Evolutionary conservation across 1,140 invertebrate species (phyloP), one percentile per base, ranked within the genome.

Genomic region (Drosophila lacteicornis): DNA sequence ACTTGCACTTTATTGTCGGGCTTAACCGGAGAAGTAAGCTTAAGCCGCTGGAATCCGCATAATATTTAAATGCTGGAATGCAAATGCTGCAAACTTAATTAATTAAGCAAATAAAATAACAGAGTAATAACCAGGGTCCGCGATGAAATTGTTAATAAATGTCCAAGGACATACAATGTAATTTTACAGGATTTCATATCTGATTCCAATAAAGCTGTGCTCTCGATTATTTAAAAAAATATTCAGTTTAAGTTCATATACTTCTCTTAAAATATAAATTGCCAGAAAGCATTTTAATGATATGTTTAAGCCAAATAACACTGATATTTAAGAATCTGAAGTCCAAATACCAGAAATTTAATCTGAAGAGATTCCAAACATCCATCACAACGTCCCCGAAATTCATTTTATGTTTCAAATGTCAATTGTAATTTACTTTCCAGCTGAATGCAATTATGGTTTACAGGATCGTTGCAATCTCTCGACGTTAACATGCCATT

Each of bases 1-100:
- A 59, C 51, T 73, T 70, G 19, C 47, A 42, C 27, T 71, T 71
- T 71, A 71, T 36, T 30, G 66, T 33, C 25, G 40, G 27, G 67
- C 61, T 53, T 42, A 27, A 12, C 36, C 47, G n/a, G 27, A n/a
- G 25, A 9, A 19, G 42, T 40, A 36, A 56, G 45, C n/a, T 46
- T 56, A 68, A 40, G 65, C 49, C 53, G 38, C 53, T 40, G 53
- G 33, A 40, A 40, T n/a, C 19, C 36, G 36, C 13, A n/a, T 40
- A 8, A 25, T 17, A 56, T 56, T 56, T 56, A 40, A 56, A 56
- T 11, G 51, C 6, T 9, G 33, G 19, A 22, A 15, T 55, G 53
- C 36, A 40, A 56, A 25, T 56, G 13, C 1, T 40, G 33, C 19
- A 17, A 56, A n/a, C 2, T 19, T 6, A 40, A 40, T 25, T 56